phyloP scores from a whole-genome alignment of 2,113 vertebrate genomes.

The Cheilinus undulatus region DNA sequence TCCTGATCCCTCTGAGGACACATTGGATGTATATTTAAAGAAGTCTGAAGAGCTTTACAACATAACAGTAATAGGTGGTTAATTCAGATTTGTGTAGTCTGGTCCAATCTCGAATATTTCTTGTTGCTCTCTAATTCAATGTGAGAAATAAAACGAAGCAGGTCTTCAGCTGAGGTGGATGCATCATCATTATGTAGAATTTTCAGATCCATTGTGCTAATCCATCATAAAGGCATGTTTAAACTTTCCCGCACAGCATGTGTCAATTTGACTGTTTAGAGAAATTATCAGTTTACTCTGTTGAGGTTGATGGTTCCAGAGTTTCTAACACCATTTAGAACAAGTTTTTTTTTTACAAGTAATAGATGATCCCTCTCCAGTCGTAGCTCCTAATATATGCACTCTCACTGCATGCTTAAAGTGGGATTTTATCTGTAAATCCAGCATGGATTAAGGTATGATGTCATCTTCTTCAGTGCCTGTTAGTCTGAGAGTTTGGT shows the following conservation, averaged over 20 bases:
- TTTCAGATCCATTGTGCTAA: constrained; percentile 38
- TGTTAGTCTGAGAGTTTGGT: constrained; percentile 2
- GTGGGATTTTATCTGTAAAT: neutral
- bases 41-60: constrained; percentile 1
- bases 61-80: constrained; percentile 17
- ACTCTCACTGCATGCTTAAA: constrained; percentile 8
- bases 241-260: constrained; percentile 15
- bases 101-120: neutral
- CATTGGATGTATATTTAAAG: neutral
- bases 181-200: neutral
- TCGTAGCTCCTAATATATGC: constrained; percentile 9
- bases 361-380: constrained; percentile 4
- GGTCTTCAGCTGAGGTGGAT: constrained; percentile 8
- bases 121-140: neutral
- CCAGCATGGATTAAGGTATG: constrained; percentile 23
- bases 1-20: neutral
- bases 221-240: constrained; percentile 17
- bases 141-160: neutral
- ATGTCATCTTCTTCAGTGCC: constrained; percentile 29
- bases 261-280: neutral
- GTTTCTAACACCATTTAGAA: neutral
- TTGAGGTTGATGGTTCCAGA: constrained; percentile 4
- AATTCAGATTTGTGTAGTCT: constrained; percentile 9
- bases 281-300: neutral
- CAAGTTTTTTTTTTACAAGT: constrained; percentile 5